These are phyloP conservation scores for Otocyon megalotis DNA, from an alignment of 2,113 vertebrate genomes.

Conservation along the genomic window DNA sequence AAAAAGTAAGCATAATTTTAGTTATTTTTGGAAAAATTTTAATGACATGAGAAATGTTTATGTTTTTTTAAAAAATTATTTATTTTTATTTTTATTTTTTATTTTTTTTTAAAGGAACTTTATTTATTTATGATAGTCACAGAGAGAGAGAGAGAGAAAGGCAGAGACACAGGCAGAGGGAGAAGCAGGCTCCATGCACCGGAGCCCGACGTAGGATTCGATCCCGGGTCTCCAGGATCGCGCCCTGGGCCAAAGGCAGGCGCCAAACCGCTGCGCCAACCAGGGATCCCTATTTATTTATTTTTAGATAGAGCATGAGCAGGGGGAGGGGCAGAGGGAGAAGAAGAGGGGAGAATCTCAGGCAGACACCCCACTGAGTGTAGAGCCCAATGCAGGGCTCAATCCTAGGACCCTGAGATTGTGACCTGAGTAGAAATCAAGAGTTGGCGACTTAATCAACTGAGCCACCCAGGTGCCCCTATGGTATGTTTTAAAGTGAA, in stretches of 20 bases:
- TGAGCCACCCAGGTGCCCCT: neutral
- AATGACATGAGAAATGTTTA: neutral
- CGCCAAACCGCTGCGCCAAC: no score
- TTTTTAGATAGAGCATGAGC: neutral
- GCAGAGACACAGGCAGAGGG: no score
- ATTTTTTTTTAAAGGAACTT: no score
- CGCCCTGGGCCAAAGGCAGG: no score
- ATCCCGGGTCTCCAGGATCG: no score
- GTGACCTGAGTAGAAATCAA: neutral
- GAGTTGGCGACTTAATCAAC: neutral
- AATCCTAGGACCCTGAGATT: neutral
- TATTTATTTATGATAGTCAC: no score
- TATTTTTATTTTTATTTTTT: no score
- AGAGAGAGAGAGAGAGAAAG: no score
- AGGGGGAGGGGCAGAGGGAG: neutral
- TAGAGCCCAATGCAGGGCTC: neutral
- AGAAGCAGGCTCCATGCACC: no score
- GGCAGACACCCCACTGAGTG: neutral
- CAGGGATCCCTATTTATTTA: no score
- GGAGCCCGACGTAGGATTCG: no score
- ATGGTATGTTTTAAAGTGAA: neutral
- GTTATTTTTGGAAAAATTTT: neutral
- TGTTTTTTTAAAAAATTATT: neutral
- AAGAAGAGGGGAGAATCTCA: neutral
- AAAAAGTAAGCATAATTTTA: neutral